phyloP scores from a whole-genome alignment of 2,797 vertebrate genomes.

The Tragopan temminckii region DNA sequence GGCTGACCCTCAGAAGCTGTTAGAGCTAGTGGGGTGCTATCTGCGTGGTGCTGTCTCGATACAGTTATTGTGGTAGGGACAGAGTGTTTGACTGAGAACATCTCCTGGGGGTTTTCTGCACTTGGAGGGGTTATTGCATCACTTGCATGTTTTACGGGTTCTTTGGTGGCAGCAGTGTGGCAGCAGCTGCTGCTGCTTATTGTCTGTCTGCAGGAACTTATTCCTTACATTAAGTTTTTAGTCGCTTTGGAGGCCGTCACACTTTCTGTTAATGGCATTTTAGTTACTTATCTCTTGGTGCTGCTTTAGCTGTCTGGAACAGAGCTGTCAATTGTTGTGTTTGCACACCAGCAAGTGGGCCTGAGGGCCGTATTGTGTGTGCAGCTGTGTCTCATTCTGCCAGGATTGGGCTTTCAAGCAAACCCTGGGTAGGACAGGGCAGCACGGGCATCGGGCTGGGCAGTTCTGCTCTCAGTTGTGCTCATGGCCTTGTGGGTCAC shows the following conservation, averaged over 20 bases:
- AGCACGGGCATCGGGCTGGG: background rate
- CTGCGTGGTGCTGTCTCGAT: background rate
- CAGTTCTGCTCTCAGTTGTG: background rate
- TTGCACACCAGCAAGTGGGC: background rate
- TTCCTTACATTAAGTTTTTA: slow-evolving; percentile 8
- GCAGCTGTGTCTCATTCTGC: background rate
- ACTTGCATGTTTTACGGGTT: background rate
- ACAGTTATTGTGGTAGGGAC: background rate
- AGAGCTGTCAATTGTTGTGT: background rate
- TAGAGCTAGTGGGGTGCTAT: background rate
- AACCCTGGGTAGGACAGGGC: background rate
- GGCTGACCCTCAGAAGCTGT: background rate
- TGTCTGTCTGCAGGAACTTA: slow-evolving; percentile 20
- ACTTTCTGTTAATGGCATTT: background rate
- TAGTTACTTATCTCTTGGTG: background rate
- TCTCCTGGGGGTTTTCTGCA: background rate
- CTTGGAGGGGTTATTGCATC: background rate
- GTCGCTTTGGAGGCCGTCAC: slow-evolving; percentile 11
- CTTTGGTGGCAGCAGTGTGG: slow-evolving; percentile 25
- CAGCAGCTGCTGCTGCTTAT: slow-evolving; percentile 43
- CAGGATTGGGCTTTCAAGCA: background rate
- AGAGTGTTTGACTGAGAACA: background rate
- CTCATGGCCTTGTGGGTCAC: background rate
- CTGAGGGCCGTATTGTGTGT: fast-evolving
- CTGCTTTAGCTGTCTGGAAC: background rate